phyloP scores from a whole-genome alignment of 2,888 invertebrate species.

The Pachliopta kotzebuea region DNA sequence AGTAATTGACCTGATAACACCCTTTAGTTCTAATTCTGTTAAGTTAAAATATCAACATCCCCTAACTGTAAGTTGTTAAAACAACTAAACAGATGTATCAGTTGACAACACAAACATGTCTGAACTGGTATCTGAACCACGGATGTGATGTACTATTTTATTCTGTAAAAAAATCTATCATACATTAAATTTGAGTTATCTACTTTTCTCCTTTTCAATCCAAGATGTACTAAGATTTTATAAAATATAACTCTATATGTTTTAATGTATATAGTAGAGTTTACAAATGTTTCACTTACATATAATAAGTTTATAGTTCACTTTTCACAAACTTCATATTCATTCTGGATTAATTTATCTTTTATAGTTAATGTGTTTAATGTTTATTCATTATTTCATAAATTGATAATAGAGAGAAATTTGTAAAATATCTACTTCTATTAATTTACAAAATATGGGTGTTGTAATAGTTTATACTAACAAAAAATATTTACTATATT shows the following conservation, averaged over 20 bases:
- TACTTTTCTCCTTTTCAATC: neutral
- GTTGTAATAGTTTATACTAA: no score
- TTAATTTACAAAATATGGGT: no score
- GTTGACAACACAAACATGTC: conserved; percentile 32
- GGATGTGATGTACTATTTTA: conserved; percentile 5
- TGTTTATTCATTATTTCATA: no score
- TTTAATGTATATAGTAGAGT: no score
- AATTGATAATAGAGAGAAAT: no score
- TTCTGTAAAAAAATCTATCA: neutral
- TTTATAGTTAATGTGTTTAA: no score
- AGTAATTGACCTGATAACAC: neutral
- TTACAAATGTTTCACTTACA: no score
- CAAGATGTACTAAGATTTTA: neutral
- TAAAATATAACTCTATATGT: neutral
- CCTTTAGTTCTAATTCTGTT: conserved; percentile 5
- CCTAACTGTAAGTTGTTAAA: conserved; percentile 19
- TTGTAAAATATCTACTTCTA: no score
- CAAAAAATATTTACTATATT: no score
- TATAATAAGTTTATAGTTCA: no score
- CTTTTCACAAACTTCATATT: neutral
- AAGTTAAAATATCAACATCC: conserved; percentile 20
- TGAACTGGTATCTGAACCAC: neutral
- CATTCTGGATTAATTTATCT: neutral
- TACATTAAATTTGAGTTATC: neutral
- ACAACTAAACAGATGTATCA: conserved; percentile 27